phyloP scores from a whole-genome alignment of 2,797 vertebrate species.

The Etheostoma nigrum region DNA sequence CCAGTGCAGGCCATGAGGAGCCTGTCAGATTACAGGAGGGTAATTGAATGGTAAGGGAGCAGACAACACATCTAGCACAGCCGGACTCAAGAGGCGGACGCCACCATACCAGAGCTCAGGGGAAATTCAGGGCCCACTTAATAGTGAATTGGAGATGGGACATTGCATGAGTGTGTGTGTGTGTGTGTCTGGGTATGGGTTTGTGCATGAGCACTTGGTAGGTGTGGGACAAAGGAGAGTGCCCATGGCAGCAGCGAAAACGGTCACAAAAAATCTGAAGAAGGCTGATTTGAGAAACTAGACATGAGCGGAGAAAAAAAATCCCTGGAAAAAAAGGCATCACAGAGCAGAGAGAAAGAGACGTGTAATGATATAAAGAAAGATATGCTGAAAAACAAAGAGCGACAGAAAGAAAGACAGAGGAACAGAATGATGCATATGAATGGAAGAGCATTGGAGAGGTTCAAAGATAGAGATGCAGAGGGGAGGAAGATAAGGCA shows the following conservation, averaged over 20 bases:
- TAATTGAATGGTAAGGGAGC: constrained; percentile 81
- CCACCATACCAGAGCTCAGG: constrained; percentile 76
- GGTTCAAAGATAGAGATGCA: not conserved
- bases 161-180: constrained; percentile 53
- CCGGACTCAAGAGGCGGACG: constrained; percentile 76
- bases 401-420: not conserved
- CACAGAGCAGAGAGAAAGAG: constrained; percentile 11
- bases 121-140: constrained; percentile 80
- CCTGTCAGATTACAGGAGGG: constrained; percentile 84
- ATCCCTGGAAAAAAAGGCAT: constrained; percentile 4
- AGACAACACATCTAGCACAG: constrained; percentile 82
- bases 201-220: constrained; percentile 11
- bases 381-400: not conserved
- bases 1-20: constrained; percentile 77
- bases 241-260: constrained; percentile 55
- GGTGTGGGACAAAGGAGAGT: constrained; percentile 60
- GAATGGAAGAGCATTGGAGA: not conserved
- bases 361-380: constrained; percentile 3
- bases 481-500: constrained; percentile 7
- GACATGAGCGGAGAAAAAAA: constrained; percentile 16
- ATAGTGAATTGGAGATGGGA: constrained; percentile 76
- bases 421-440: not conserved
- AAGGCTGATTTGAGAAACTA: constrained; percentile 53
- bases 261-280: constrained; percentile 58
- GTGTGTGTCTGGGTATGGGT: constrained; percentile 33